Conservation (phyloP, 2,797 vertebrate species). For the Octomys mimax region DNA sequence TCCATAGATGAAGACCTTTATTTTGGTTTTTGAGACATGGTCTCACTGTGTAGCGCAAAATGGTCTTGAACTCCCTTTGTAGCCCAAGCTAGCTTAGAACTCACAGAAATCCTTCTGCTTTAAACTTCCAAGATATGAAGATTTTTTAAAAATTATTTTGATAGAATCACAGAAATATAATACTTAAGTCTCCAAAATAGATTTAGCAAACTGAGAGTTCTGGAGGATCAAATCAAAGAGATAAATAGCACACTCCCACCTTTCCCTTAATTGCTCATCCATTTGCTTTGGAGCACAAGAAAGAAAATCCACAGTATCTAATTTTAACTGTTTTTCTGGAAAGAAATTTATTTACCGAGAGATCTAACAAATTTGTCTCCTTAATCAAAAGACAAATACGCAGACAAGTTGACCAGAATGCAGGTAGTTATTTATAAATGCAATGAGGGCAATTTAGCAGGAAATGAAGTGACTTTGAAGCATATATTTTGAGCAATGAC, state of each 20-base stretch:
- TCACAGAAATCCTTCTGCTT: background rate
- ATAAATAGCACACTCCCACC: background rate
- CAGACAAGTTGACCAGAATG: background rate
- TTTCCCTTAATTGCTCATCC: background rate
- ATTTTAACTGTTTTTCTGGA: conserved; percentile 3
- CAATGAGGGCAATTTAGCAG: background rate
- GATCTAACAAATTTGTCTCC: background rate
- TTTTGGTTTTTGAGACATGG: background rate
- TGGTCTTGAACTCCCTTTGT: background rate
- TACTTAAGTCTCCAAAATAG: background rate
- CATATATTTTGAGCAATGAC: background rate
- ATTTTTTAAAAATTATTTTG: conserved; percentile 5
- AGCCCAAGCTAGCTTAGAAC: background rate
- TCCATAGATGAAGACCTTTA: background rate
- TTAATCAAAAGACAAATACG: conserved; percentile 38
- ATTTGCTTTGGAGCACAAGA: conserved; percentile 6
- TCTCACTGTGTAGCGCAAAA: background rate
- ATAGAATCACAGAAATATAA: background rate
- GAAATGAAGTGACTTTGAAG: conserved; percentile 4
- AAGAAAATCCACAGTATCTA: background rate
- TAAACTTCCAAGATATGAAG: background rate
- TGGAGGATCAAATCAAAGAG: background rate
- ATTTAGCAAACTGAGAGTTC: background rate
- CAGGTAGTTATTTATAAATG: background rate
- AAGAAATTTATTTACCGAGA: conserved; percentile 50